phyloP scores from a whole-genome alignment of 2,888 invertebrate species.

The Thalpophila matura region DNA sequence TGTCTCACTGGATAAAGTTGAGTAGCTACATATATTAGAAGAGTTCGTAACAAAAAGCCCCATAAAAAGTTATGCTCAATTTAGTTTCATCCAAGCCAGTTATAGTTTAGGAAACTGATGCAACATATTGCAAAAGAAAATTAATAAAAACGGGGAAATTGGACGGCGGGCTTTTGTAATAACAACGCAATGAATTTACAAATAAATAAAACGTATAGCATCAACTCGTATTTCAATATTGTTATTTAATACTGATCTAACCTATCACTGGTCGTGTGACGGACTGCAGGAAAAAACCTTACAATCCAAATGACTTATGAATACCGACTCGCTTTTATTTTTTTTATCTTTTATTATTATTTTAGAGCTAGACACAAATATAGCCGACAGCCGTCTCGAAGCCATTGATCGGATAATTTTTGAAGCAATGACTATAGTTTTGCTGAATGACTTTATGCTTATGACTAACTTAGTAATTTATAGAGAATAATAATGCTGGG shows the following conservation, averaged over 20 bases:
- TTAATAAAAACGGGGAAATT: slow-evolving; percentile 81
- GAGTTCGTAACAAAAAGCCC: slow-evolving; percentile 79
- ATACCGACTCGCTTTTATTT: no score
- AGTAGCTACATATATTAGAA: slow-evolving; percentile 73
- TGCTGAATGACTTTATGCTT: no score
- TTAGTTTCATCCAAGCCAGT: slow-evolving; percentile 81
- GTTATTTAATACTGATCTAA: slow-evolving; percentile 2
- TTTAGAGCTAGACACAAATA: no score
- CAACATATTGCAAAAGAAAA: slow-evolving; percentile 86
- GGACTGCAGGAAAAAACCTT: not conserved
- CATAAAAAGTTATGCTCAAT: slow-evolving; percentile 87
- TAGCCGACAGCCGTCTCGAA: no score
- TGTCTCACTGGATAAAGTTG: slow-evolving; percentile 56
- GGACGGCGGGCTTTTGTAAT: slow-evolving; percentile 60
- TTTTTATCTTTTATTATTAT: no score
- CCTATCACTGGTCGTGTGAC: not conserved
- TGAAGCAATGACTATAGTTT: no score
- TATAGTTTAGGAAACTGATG: slow-evolving; percentile 85
- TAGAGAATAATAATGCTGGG: no score
- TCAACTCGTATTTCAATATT: slow-evolving; percentile 8
- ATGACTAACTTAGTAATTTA: no score
- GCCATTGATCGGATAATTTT: not conserved
- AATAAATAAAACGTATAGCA: slow-evolving; percentile 43
- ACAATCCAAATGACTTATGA: no score
- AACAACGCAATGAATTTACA: slow-evolving; percentile 44